Base-by-base conservation (phyloP, 1,140 invertebrate species). In the Bombus cullumanus region DNA sequence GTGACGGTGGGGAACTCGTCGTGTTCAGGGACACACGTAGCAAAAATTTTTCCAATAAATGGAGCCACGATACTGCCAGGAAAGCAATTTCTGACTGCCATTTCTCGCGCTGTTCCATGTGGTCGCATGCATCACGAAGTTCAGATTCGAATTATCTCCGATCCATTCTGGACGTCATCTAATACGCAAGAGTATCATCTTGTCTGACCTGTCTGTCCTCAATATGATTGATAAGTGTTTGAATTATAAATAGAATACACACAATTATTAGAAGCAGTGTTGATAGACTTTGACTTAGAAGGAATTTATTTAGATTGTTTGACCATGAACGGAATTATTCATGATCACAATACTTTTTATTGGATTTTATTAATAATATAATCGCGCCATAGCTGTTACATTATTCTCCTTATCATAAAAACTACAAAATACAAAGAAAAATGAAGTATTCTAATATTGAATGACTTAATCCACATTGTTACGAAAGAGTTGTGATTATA, bases 1-100 rank as follows among this genome's bases (percentile, higher is more conserved):
- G 31, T 53, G 53, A 37, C 39, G 15, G 72, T 25, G 28, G 57
- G 37, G n/a, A 62, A 62, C 15, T 77, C 28, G 34, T 62, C 73
- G n/a, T 8, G 43, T 66, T 59, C 59, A 18, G 74, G 62, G 12
- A 72, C 68, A 62, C 68, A 72, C 53, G 82, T 84, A 59, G 53
- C 53, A 68, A 79, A 79, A 79, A 84, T 79, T 84, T 84, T 79
- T 84, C 83, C 83, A 72, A 84, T 84, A 84, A 84, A 79, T 62
- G 83, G 83, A 77, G 41, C 68, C 53, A 47, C 66, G 75, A 84
- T 79, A 79, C 76, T 64, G 76, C 75, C 66, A 62, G 53, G 47
- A n/a, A 84, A 79, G 83, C 76, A 84, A 84, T 84, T 84, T 79
- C 76, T 84, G 83, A 59, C n/a, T 84, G 39, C 66, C 68, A 84